Conservation (phyloP, 2,888 invertebrate species). For the Carpatolechia fugitivella region DNA sequence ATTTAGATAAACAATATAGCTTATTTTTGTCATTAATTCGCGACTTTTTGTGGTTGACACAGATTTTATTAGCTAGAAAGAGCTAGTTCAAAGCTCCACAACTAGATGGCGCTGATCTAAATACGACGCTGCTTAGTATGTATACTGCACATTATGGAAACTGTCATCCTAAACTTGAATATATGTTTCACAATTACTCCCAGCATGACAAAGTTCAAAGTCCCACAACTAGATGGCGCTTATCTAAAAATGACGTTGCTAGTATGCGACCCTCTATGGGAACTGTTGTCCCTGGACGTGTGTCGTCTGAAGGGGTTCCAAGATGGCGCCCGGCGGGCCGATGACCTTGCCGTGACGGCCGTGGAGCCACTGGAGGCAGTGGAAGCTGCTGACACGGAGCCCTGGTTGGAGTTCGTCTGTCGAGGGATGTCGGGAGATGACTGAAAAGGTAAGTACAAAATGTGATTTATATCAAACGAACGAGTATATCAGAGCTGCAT, state of each 20-base stretch:
- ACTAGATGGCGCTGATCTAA: conserved; percentile 34
- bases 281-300: conserved; percentile 75
- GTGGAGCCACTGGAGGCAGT: conserved; percentile 65
- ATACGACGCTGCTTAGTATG: conserved; percentile 79
- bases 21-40: too few species aligned
- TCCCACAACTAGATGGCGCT: conserved; percentile 25
- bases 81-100: not conserved
- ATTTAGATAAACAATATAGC: too few species aligned
- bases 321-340: conserved; percentile 73
- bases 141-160: too few species aligned
- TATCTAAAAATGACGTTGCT: conserved; percentile 81
- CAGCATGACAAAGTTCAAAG: not conserved
- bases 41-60: too few species aligned
- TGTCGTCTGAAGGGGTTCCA: conserved; percentile 88
- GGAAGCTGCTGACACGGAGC: conserved; percentile 72
- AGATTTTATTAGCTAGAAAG: too few species aligned
- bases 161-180: conserved; percentile 79
- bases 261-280: conserved; percentile 62
- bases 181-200: conserved; percentile 24
- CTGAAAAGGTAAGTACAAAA: conserved; percentile 21
- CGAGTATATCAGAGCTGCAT: too few species aligned
- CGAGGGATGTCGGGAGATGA: conserved; percentile 52
- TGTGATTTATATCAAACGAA: not conserved
- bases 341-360: conserved; percentile 54
- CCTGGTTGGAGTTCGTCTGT: conserved; percentile 61